Conservation (phyloP, 1,140 invertebrate species). For the Agrypnia vestita region DNA sequence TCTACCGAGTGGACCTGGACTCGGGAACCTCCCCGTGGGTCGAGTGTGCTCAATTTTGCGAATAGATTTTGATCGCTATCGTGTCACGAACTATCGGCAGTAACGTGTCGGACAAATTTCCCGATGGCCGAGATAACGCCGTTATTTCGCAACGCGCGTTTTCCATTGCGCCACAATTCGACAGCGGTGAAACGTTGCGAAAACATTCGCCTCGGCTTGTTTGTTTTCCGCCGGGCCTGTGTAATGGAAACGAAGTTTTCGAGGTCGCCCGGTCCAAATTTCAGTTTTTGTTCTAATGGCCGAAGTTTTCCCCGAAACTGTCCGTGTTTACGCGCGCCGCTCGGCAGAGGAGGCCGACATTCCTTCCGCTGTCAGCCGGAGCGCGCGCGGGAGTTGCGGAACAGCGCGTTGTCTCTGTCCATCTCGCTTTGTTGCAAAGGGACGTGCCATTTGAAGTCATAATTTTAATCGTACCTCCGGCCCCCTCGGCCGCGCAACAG, state of each 20-base stretch:
- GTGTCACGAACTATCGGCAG: background rate
- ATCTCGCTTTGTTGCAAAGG: conserved; percentile 10
- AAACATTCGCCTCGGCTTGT: conserved; percentile 15
- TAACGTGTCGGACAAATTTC: conserved; percentile 21
- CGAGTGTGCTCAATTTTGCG: conserved; percentile 43
- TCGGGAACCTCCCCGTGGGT: background rate
- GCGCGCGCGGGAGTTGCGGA: background rate
- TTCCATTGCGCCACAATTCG: conserved; percentile 19
- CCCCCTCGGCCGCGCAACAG: conserved; percentile 16
- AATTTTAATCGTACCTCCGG: conserved; percentile 2
- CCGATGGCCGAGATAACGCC: conserved; percentile 13
- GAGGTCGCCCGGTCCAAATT: conserved; percentile 41
- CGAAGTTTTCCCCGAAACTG: conserved; percentile 42
- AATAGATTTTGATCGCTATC: conserved; percentile 23
- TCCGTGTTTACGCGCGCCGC: conserved; percentile 18
- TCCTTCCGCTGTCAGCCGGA: background rate
- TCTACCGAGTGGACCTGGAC: conserved; percentile 5
- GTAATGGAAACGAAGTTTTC: conserved; percentile 17
- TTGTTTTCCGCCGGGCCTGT: background rate
- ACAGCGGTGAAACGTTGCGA: conserved; percentile 36
- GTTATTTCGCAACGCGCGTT: conserved; percentile 18
- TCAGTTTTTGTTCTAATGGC: conserved; percentile 30
- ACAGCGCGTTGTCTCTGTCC: conserved; percentile 29
- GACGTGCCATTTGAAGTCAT: conserved; percentile 42
- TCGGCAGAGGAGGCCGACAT: conserved; percentile 17